Evolutionary conservation across 2,797 vertebrate genomes (phyloP), one percentile per base, ranked within the genome.

Genomic region (Champsocephalus esox): DNA sequence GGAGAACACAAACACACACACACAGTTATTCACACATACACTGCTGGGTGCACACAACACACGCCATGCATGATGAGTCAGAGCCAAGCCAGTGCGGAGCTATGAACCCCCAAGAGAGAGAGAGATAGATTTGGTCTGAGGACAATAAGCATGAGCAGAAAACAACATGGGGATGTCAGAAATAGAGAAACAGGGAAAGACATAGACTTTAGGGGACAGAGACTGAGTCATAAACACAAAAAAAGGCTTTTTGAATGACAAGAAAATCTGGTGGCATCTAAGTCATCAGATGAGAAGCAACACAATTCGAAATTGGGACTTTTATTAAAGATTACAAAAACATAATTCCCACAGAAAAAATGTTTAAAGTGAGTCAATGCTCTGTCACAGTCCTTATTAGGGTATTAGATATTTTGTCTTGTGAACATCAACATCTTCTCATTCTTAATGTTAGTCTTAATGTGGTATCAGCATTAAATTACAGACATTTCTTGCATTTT

Each of bases 21-120:
- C 66, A 83, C 49, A 78, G 4, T 60, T n/a, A 61, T 41, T 51
- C 58, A 55, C 66, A 60, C 52, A 59, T 50, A 61, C 60, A 71
- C 46, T 84, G 52, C 73, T 84, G 77, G 67, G 86, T 85, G 73
- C 79, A 81, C 86, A 84, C 68, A 54, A 65, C 58, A 85, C 87
- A 85, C 55, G 63, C 60, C 73, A 87, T 80, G 85, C 87, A 84
- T 87, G 85, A 89, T 93, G 92, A 94, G 89, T 93, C 91, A 94
- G 81, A 89, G 86, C 60, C 62, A 66, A 82, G 78, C 82, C 87
- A 88, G 83, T 82, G 92, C 79, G 87, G 75, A 82, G 88, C 83
- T 78, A 79, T 76, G 81, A 88, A 86, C 70, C 90, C 90, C 87
- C 85, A 50, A 86, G 84, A 84, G 67, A 72, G 66, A 24, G 75